Evolutionary conservation across 2,888 invertebrate species (phyloP).

Genomic region (Cataglyphis altisquamis): DNA sequence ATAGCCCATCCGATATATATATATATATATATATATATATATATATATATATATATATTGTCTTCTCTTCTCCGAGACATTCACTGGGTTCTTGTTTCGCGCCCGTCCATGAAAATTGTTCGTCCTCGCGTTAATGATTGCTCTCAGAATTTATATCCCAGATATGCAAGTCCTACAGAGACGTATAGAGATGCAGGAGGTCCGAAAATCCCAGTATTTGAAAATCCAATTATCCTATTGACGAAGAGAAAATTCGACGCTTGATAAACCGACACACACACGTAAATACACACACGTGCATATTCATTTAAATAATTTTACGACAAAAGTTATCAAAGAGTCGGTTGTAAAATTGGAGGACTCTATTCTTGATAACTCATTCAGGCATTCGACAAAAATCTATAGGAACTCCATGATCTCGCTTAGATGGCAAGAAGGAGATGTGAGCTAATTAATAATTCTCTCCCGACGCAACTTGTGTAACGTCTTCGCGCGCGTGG

Average conservation of each 20-base stretch:
- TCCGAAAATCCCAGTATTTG: neutral
- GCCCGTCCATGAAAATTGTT: conserved; percentile 67
- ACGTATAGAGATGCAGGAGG: neutral
- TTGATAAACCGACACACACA: neutral
- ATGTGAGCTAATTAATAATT: conserved; percentile 44
- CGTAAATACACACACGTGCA: too few species aligned
- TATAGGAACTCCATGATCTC: conserved; percentile 12
- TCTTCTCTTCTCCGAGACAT: conserved; percentile 19
- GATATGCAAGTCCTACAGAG: neutral
- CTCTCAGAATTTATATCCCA: conserved; percentile 52
- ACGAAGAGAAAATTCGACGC: neutral
- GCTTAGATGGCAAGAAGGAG: conserved; percentile 67
- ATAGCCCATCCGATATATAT: conserved; percentile 54
- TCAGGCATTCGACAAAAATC: neutral
- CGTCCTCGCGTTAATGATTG: conserved; percentile 69
- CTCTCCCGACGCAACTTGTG: neutral
- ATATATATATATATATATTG: neutral
- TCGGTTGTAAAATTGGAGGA: neutral
- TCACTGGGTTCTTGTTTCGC: conserved; percentile 49
- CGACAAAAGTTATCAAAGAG: neutral
- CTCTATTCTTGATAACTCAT: neutral
- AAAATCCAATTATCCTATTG: neutral
- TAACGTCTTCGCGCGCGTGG: conserved; percentile 36
- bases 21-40: too few species aligned
- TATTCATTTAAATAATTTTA: neutral